phyloP scores from a whole-genome alignment of 2,113 vertebrate species.

The Talpa occidentalis region DNA sequence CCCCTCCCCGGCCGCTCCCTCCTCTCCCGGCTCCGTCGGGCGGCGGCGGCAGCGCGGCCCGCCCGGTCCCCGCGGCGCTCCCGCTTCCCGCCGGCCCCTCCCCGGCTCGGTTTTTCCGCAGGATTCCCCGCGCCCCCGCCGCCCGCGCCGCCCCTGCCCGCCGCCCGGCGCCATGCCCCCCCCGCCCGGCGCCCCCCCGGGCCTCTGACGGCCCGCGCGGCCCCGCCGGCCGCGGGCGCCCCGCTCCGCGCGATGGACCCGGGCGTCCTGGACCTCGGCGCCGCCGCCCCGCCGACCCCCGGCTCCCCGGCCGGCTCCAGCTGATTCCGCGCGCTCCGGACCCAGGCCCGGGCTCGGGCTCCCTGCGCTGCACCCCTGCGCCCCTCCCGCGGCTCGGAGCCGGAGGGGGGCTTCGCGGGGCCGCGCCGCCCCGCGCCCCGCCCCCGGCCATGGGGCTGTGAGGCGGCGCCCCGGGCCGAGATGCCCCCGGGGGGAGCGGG shows the following conservation, averaged over 20 bases:
- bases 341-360: slow-evolving; percentile 63
- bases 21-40: slow-evolving; percentile 51
- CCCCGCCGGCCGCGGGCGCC: slow-evolving; percentile 64
- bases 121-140: slow-evolving; percentile 69
- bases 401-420: slow-evolving; percentile 75
- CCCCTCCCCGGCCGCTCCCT: slow-evolving; percentile 47
- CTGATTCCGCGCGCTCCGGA: slow-evolving; percentile 73
- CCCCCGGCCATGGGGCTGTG: slow-evolving; percentile 78
- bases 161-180: slow-evolving; percentile 76
- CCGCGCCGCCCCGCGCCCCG: slow-evolving; percentile 68
- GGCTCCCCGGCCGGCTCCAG: slow-evolving; percentile 73
- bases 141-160: not conserved
- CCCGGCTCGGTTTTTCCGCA: slow-evolving; percentile 74
- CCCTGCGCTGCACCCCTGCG: slow-evolving; percentile 39
- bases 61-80: not conserved
- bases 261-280: slow-evolving; percentile 71
- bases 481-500: slow-evolving; percentile 77
- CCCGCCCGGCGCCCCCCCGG: slow-evolving; percentile 72
- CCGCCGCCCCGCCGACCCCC: slow-evolving; percentile 61
- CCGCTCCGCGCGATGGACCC: slow-evolving; percentile 71
- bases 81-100: not conserved
- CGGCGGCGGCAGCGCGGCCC: slow-evolving; percentile 43
- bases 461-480: slow-evolving; percentile 75
- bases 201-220: slow-evolving; percentile 68
- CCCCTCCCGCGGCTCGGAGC: slow-evolving; percentile 69